A percentile compares a stretch with the other conserved stretches of the same genome.
Conservation (phyloP, 2,888 invertebrate genomes). For the Yponomeuta plumbellus region DNA sequence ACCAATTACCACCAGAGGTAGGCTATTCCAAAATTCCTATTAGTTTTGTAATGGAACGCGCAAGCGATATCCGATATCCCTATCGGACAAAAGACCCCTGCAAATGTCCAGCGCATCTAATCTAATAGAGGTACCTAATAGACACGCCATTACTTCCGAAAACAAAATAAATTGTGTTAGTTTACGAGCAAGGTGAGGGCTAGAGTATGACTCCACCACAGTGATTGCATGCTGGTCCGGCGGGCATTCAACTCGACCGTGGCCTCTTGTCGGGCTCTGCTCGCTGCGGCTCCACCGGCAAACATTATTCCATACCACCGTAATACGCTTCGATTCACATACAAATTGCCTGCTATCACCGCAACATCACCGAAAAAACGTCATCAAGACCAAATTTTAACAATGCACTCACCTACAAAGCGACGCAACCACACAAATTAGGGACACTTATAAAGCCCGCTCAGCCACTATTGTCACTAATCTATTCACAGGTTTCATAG, state of each 20-base stretch:
- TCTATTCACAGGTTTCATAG: not conserved
- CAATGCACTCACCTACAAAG: constrained; percentile 16
- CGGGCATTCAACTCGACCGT: constrained; percentile 66
- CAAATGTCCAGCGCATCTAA: not conserved
- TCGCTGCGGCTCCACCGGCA: constrained; percentile 10
- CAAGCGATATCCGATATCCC: not conserved
- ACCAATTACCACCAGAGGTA: too few species aligned
- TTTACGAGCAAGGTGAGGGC: constrained; percentile 63
- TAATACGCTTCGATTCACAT: constrained; percentile 30
- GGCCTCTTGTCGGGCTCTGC: constrained; percentile 40
- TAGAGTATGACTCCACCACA: constrained; percentile 38
- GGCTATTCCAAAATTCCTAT: not conserved
- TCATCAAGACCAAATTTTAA: constrained; percentile 3
- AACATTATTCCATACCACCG: constrained; percentile 12
- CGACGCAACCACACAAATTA: not conserved
- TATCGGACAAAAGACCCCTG: not conserved
- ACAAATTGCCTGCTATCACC: constrained; percentile 26
- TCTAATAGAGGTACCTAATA: not conserved
- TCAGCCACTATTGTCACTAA: not conserved
- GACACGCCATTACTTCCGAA: constrained; percentile 34
- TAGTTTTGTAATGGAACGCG: not conserved
- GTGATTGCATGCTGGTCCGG: constrained; percentile 43
- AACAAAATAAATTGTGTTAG: constrained; percentile 48
- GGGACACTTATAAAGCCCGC: constrained; percentile 22
- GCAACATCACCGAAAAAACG: constrained; percentile 20